Evolutionary conservation across 2,888 invertebrate genomes (phyloP).

Genomic region (Alentia gelatinosa): DNA sequence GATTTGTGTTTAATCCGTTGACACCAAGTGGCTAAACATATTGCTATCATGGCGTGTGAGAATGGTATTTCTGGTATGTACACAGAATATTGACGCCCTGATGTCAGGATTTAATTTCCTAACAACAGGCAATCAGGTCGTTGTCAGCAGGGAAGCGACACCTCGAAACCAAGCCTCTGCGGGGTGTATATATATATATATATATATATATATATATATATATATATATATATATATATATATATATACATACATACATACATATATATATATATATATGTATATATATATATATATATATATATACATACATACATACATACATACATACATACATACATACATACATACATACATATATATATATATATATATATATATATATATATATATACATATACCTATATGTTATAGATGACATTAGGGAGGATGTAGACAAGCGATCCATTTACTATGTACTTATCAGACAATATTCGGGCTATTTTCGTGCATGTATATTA

Average conservation of each 20-base stretch:
- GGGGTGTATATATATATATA: not conserved
- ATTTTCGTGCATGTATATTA: too few species aligned
- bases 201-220: conserved; percentile 35
- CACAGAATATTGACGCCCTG: too few species aligned
- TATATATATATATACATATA: not conserved
- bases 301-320: conserved; percentile 47
- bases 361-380: conserved; percentile 31
- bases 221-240: conserved; percentile 11
- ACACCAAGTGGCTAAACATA: too few species aligned
- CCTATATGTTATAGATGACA: not conserved
- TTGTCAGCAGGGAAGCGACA: too few species aligned
- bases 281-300: conserved; percentile 50
- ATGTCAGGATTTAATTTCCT: too few species aligned
- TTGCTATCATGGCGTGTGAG: too few species aligned
- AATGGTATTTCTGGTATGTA: too few species aligned
- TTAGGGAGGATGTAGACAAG: not conserved
- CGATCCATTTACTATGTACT: too few species aligned
- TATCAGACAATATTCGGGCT: too few species aligned
- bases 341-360: conserved; percentile 29
- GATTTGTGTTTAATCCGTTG: too few species aligned
- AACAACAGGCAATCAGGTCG: too few species aligned
- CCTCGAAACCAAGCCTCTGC: too few species aligned
- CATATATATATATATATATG: conserved; percentile 5
- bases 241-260: not conserved
- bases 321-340: conserved; percentile 45